These are phyloP conservation scores for Carapus acus DNA, from an alignment of 2,797 vertebrate species.

Conservation along the genomic window DNA sequence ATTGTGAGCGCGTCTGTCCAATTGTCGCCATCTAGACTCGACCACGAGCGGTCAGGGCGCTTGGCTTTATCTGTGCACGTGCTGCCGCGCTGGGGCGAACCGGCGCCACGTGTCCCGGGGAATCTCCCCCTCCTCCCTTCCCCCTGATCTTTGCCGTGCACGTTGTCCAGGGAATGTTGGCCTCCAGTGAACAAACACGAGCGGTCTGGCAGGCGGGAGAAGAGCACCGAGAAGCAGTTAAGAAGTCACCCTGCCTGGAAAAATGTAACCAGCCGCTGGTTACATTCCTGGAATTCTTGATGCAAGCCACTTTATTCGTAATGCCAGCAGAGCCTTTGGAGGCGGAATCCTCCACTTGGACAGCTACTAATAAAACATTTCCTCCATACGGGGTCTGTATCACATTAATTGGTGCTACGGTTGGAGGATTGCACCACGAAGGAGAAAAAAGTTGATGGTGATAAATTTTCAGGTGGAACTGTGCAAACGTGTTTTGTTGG, in stretches of 20 bases:
- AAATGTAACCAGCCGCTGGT: slow-evolving; percentile 43
- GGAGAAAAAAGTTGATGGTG: slow-evolving; percentile 53
- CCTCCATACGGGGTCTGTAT: slow-evolving; percentile 60
- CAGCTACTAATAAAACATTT: slow-evolving; percentile 62
- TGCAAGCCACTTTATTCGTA: slow-evolving; percentile 46
- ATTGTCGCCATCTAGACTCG: slow-evolving; percentile 9
- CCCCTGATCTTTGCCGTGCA: slow-evolving; percentile 30
- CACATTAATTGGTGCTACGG: slow-evolving; percentile 42
- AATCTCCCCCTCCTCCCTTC: too few relatives aligned
- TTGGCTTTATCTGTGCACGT: slow-evolving; percentile 23
- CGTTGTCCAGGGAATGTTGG: slow-evolving; percentile 41
- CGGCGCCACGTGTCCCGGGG: slow-evolving; percentile 44
- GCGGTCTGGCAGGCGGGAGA: slow-evolving; percentile 39
- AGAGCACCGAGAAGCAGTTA: slow-evolving; percentile 23
- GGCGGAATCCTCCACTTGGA: slow-evolving; percentile 33
- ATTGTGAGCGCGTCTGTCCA: background rate
- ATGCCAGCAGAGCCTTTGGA: slow-evolving; percentile 23
- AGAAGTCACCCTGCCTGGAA: slow-evolving; percentile 56
- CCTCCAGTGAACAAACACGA: slow-evolving; percentile 53
- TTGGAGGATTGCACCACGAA: slow-evolving; percentile 47
- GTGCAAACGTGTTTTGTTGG: slow-evolving; percentile 58
- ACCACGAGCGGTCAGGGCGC: slow-evolving; percentile 33
- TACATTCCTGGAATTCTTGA: slow-evolving; percentile 63
- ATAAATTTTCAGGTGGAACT: slow-evolving; percentile 50
- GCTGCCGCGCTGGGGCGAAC: slow-evolving; percentile 24